phyloP scores from a whole-genome alignment of 2,797 vertebrate species.

The Taeniopygia guttata region DNA sequence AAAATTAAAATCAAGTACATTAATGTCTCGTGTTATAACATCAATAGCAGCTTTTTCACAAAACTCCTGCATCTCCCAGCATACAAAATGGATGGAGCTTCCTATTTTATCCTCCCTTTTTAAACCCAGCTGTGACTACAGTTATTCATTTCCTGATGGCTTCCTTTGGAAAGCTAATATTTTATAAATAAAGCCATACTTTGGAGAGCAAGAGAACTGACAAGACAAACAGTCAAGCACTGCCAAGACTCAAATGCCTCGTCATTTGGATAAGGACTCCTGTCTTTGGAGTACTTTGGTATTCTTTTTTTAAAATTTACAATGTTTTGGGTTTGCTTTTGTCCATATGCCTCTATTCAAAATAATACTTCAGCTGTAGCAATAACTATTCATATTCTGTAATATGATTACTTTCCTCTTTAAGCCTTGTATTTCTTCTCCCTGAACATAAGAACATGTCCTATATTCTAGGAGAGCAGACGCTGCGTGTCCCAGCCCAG shows the following conservation, averaged over 20 bases:
- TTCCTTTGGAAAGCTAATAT: neutral
- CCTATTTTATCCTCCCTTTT: neutral
- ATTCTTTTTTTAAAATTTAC: neutral
- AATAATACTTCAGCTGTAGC: neutral
- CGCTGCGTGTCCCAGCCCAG: accelerated
- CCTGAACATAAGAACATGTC: neutral
- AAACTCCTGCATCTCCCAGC: neutral
- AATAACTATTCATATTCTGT: neutral
- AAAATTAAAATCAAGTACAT: neutral
- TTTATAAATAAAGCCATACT: slow-evolving; percentile 27
- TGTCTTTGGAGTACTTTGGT: neutral
- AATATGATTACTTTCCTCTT: neutral
- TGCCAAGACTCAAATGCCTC: neutral
- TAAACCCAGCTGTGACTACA: neutral
- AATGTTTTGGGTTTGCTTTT: neutral
- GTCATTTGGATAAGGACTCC: neutral
- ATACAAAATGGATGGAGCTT: neutral
- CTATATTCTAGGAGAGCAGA: neutral
- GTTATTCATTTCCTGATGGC: neutral
- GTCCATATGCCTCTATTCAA: neutral
- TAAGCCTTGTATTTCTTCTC: neutral
- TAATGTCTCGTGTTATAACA: neutral
- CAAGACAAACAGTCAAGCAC: neutral
- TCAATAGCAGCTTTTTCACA: neutral
- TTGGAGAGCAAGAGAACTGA: neutral